A percentile compares a stretch with the other conserved stretches of the same genome.
Evolutionary conservation across 2,888 invertebrate species (phyloP).

Genomic region (Oscheius onirici): DNA sequence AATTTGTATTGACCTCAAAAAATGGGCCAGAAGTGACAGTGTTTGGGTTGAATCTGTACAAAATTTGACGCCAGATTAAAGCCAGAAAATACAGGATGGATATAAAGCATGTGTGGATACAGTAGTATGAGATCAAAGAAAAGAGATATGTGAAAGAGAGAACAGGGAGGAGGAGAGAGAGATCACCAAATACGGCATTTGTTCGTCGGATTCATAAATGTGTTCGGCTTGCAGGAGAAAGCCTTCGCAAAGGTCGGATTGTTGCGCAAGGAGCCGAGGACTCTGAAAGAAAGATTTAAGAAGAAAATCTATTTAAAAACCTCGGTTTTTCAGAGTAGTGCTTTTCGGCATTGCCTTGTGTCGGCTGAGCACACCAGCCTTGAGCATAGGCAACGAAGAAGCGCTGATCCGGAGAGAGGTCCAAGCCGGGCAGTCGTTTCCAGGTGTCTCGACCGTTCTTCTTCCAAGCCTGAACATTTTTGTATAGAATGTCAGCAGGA

Average conservation of each 20-base stretch:
- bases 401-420: slow-evolving; percentile 40
- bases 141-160: slow-evolving; percentile 25
- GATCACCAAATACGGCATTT: slow-evolving; percentile 46
- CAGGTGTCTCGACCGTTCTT: slow-evolving; percentile 29
- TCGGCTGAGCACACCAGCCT: slow-evolving; percentile 46
- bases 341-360: slow-evolving; percentile 26
- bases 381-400: slow-evolving; percentile 52
- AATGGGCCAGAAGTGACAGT: too few relatives aligned
- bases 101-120: slow-evolving; percentile 5
- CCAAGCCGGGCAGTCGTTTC: slow-evolving; percentile 32
- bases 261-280: slow-evolving; percentile 49
- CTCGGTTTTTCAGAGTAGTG: slow-evolving; percentile 48
- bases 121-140: slow-evolving; percentile 2
- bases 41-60: background rate
- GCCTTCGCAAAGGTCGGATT: slow-evolving; percentile 42
- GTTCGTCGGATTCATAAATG: slow-evolving; percentile 46
- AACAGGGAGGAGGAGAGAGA: slow-evolving; percentile 1
- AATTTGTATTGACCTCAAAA: too few relatives aligned
- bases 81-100: background rate
- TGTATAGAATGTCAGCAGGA: too few relatives aligned
- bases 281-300: slow-evolving; percentile 36
- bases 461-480: slow-evolving; percentile 49
- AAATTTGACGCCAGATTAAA: background rate
- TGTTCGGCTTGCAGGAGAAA: slow-evolving; percentile 40
- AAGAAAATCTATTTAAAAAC: too few relatives aligned